A percentile compares a stretch with the other conserved stretches of the same genome.
phyloP scores from a whole-genome alignment of 2,888 invertebrate genomes.

The Ectemnius lituratus region DNA sequence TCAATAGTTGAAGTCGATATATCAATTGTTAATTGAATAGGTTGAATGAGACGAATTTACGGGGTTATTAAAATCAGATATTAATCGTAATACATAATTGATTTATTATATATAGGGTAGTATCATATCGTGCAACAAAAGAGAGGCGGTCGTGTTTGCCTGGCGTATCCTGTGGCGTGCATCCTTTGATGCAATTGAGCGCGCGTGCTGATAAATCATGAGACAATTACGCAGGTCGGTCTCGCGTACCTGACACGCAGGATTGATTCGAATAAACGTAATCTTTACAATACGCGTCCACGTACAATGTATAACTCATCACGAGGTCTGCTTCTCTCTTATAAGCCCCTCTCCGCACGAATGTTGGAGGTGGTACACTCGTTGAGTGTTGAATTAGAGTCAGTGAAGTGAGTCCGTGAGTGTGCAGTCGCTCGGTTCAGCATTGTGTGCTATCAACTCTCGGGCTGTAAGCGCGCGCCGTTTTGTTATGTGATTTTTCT shows the following conservation, averaged over 20 bases:
- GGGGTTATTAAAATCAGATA: no score
- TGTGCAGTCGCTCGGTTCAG: conserved; percentile 41
- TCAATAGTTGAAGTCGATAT: no score
- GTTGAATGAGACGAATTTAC: no score
- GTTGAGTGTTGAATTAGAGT: conserved; percentile 54
- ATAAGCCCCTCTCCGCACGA: conserved; percentile 29
- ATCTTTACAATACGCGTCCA: conserved; percentile 43
- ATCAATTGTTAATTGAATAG: no score
- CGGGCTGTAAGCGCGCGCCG: conserved; percentile 39
- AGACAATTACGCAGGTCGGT: background rate
- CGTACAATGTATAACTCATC: conserved; percentile 53
- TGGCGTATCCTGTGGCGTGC: background rate
- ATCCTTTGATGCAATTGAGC: conserved; percentile 15
- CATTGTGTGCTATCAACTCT: conserved; percentile 48
- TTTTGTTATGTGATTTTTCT: conserved; percentile 45
- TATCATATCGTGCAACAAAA: no score
- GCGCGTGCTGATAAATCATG: conserved; percentile 8
- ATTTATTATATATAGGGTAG: no score
- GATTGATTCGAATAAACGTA: conserved; percentile 52
- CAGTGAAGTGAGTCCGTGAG: conserved; percentile 53
- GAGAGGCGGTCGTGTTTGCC: background rate
- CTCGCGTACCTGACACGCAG: conserved; percentile 34
- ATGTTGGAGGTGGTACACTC: conserved; percentile 54
- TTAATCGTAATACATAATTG: no score
- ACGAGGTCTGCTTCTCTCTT: conserved; percentile 58